Evolutionary conservation across 64 coral and sea anemone genomes (phyloP).

Genomic region (Pocillopora verrucosa): DNA sequence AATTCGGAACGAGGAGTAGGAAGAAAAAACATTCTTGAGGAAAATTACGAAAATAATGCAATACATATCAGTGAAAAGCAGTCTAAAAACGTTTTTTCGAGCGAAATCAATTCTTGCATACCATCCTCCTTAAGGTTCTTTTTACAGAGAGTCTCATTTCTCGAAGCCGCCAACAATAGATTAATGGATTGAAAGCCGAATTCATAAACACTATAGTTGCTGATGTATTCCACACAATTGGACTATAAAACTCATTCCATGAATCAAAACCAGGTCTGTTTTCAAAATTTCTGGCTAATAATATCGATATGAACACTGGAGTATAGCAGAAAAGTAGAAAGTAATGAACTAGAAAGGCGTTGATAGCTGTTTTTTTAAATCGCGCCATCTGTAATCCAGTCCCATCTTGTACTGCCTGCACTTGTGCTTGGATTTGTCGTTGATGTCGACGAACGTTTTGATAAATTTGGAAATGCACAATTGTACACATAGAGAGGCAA

Average conservation of each 20-base stretch:
- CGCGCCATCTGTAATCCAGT: neutral
- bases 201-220: neutral
- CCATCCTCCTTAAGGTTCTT: neutral
- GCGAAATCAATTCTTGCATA: neutral
- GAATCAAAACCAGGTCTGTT: neutral
- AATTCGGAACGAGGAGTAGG: too few relatives aligned
- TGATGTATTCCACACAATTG: neutral
- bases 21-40: too few relatives aligned
- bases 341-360: neutral
- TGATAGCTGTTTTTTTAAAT: neutral
- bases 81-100: too few relatives aligned
- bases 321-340: conserved; percentile 9
- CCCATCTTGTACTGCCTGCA: neutral
- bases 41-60: too few relatives aligned
- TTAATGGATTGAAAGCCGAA: neutral
- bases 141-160: neutral
- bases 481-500: neutral
- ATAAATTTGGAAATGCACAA: neutral
- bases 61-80: too few relatives aligned
- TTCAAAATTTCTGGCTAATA: neutral
- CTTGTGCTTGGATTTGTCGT: neutral
- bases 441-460: neutral
- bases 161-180: conserved; percentile 7
- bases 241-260: neutral
- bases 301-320: neutral